These are phyloP conservation scores for Rhingia rostrata DNA, from an alignment of 2,888 invertebrate species.

Conservation along the genomic window DNA sequence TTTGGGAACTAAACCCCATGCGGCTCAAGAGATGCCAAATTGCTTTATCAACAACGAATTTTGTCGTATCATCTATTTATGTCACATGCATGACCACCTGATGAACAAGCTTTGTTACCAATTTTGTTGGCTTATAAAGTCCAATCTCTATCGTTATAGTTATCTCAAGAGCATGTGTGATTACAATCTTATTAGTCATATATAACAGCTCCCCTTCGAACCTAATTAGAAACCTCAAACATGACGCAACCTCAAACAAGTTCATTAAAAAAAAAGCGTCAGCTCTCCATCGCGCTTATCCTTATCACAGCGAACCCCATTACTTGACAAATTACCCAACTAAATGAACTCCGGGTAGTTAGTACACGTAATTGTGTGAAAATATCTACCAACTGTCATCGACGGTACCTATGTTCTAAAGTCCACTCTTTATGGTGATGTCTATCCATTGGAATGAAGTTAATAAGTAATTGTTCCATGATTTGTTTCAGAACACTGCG, in stretches of 20 bases:
- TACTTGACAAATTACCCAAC: slow-evolving; percentile 12
- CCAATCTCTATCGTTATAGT: too few relatives aligned
- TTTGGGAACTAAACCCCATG: too few relatives aligned
- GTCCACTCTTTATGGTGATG: slow-evolving; percentile 5
- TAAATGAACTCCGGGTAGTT: slow-evolving; percentile 21
- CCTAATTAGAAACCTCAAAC: slow-evolving; percentile 9
- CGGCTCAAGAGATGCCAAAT: too few relatives aligned
- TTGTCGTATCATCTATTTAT: too few relatives aligned
- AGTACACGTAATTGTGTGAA: slow-evolving; percentile 8
- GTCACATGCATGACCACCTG: too few relatives aligned
- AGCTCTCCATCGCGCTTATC: slow-evolving; percentile 7
- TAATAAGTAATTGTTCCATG: slow-evolving; percentile 28
- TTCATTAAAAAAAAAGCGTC: not conserved
- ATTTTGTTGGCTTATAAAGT: too few relatives aligned
- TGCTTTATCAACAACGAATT: too few relatives aligned
- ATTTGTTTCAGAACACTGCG: slow-evolving; percentile 4
- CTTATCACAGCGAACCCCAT: slow-evolving; percentile 11
- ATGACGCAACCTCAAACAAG: slow-evolving; percentile 8
- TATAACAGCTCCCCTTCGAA: not conserved
- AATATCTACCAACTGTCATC: slow-evolving; percentile 1
- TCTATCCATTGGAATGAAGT: not conserved
- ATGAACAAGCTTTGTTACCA: too few relatives aligned
- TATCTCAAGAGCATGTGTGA: too few relatives aligned
- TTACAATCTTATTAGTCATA: too few relatives aligned
- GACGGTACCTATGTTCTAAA: slow-evolving; percentile 1